Conservation (phyloP, 2,113 vertebrate genomes). For the Isurus oxyrinchus region DNA sequence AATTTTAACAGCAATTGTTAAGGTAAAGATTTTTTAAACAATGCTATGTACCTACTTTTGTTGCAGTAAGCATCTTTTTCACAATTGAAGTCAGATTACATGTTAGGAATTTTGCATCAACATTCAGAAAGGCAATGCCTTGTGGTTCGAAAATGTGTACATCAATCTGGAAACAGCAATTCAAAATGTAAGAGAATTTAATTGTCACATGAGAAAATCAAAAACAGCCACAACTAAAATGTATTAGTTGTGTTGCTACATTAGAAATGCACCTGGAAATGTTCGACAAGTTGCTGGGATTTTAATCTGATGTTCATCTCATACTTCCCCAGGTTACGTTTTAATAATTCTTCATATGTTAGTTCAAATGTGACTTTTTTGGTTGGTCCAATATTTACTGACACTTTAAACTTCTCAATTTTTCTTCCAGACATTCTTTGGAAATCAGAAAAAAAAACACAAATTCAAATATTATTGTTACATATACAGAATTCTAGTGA, state of each 20-base stretch:
- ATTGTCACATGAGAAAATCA: neutral
- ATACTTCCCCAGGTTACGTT: slow-evolving; percentile 72
- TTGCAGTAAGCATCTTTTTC: slow-evolving; percentile 58
- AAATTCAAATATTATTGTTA: neutral
- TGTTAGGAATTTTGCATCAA: slow-evolving; percentile 68
- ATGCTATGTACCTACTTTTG: slow-evolving; percentile 58
- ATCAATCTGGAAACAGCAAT: slow-evolving; percentile 62
- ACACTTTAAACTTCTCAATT: slow-evolving; percentile 84
- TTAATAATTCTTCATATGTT: slow-evolving; percentile 83
- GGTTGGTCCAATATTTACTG: slow-evolving; percentile 67
- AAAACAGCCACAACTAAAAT: neutral
- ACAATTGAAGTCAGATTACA: slow-evolving; percentile 61
- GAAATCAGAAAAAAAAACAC: slow-evolving; percentile 32
- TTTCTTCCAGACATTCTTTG: slow-evolving; percentile 79
- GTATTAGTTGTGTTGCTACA: neutral
- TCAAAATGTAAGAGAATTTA: neutral
- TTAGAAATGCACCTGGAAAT: slow-evolving; percentile 70
- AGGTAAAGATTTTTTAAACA: neutral
- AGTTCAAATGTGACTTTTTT: slow-evolving; percentile 85
- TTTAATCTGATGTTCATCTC: slow-evolving; percentile 77
- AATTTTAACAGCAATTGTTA: neutral
- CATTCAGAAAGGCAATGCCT: slow-evolving; percentile 67
- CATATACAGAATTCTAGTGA: neutral
- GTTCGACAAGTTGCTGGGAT: slow-evolving; percentile 73
- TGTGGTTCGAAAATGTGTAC: slow-evolving; percentile 75